Base-by-base conservation (phyloP, 1,140 invertebrate genomes). In the Andrena cerasifolii region DNA sequence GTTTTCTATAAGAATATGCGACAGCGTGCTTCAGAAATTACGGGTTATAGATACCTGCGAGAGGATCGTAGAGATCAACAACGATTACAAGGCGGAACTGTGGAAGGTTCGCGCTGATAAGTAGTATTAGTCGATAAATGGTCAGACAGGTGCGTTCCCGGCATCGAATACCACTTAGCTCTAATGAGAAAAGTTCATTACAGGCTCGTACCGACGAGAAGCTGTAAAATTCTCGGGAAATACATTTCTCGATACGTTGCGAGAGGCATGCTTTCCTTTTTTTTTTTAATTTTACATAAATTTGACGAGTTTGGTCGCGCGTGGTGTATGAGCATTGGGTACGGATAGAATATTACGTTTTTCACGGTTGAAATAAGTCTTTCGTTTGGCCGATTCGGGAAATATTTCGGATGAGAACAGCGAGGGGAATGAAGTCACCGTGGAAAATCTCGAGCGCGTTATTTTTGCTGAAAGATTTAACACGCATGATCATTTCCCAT, bases 111-210 rank as follows among this genome's bases (percentile, higher is more conserved):
- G 36, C 10, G 10, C 3, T 3, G 10, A 65, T 58, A 47, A 67
- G 63, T 67, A 26, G 63, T 68, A 58, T 67, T 49, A 28, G 62
- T 76, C 53, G 43, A 58, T 68, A 68, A 59, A 53, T 28, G 73
- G 40, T 26, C 73, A 24, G 53, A 2, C 63, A 10, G 16, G 16
- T 28, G 6, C 40, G 62, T 53, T 26, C 51, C 28, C 51, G 0
- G 28, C 26, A 36, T 24, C 51, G 51, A 43, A 74, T 33, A 67
- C 33, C 72, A 75, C 62, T 75, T 75, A 58, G 40, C 21, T 33
- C 31, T 76, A 68, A 76, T 68, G 73, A 76, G 58, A 68, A 54
- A 58, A 36, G 40, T 56, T 76, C 63, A 33, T 76, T 58, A 58
- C 7, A 10, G 36, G 10, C 36, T 5, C 36, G 36, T 10, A 8